A percentile compares a stretch with the other conserved stretches of the same genome.
Conservation (phyloP, 2,113 vertebrate genomes). For the Panthera tigris region DNA sequence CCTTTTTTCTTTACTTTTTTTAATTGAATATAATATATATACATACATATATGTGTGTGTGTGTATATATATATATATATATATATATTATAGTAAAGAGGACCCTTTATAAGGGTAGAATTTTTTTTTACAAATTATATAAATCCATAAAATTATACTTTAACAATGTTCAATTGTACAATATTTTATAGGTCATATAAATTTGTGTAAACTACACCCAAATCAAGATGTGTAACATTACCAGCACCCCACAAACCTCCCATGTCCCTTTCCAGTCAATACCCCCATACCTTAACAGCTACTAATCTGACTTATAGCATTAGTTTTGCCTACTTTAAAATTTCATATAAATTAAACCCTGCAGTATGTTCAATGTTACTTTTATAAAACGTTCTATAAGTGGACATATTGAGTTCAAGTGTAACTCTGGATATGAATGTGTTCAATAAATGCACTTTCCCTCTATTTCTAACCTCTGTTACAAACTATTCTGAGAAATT, state of each 20-base stretch:
- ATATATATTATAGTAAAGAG: neutral
- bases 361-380: neutral
- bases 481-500: neutral
- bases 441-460: neutral
- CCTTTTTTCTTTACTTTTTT: neutral
- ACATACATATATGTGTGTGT: too few relatives aligned
- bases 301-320: neutral
- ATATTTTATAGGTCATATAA: neutral
- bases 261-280: neutral
- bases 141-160: neutral
- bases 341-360: slow-evolving; percentile 25
- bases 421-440: slow-evolving; percentile 21
- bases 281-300: neutral
- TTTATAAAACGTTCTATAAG: neutral
- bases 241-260: neutral
- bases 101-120: neutral
- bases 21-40: neutral
- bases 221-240: neutral
- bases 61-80: neutral
- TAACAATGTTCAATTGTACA: neutral
- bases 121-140: neutral
- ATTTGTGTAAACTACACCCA: neutral
- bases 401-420: slow-evolving; percentile 30
- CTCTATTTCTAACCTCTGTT: neutral
- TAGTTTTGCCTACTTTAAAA: neutral